Evolutionary conservation across 2,797 vertebrate genomes (phyloP).

Genomic region (Microcaecilia unicolor): DNA sequence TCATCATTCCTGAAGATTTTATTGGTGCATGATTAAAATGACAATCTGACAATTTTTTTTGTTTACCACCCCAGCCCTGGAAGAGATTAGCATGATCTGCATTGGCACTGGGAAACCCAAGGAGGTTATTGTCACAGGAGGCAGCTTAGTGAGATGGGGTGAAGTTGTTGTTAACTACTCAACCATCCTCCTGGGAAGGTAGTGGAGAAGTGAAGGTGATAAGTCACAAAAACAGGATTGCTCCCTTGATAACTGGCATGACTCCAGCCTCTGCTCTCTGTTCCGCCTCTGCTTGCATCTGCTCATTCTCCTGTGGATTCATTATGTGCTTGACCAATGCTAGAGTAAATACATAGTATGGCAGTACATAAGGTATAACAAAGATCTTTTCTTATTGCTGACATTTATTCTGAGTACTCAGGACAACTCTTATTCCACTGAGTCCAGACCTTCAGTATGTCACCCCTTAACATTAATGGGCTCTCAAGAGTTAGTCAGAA

Average conservation of each 20-base stretch:
- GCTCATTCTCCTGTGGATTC: conserved; percentile 1
- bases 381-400: too few species aligned
- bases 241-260: neutral
- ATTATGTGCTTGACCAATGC: conserved; percentile 3
- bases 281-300: too few species aligned
- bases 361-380: conserved; percentile 4
- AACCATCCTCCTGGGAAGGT: neutral
- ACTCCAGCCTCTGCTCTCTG: too few species aligned
- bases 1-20: too few species aligned
- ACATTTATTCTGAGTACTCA: conserved; percentile 7
- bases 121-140: too few species aligned
- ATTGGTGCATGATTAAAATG: too few species aligned
- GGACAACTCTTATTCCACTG: conserved; percentile 11
- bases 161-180: neutral
- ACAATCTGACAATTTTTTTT: too few species aligned
- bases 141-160: too few species aligned
- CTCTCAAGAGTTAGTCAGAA: neutral
- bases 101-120: too few species aligned
- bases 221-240: neutral
- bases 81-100: too few species aligned
- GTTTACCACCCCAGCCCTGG: too few species aligned
- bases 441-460: conserved; percentile 8
- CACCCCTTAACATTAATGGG: conserved; percentile 3
- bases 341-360: neutral
- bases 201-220: neutral